Base-by-base conservation (phyloP, 2,113 vertebrate species). In the Progne subis region DNA sequence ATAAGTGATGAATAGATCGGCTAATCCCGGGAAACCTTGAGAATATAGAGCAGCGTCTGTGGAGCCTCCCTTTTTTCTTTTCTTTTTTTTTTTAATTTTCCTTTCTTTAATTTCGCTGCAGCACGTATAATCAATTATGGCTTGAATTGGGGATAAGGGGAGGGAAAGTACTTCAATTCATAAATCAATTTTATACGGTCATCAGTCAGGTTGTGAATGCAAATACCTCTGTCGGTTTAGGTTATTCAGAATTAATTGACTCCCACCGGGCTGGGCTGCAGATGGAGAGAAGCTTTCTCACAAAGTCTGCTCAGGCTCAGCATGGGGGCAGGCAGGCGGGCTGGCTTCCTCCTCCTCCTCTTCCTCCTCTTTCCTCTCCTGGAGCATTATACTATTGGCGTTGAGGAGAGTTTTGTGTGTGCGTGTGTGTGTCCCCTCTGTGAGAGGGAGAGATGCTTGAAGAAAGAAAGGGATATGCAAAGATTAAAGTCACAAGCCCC, bases 101-200 rank as follows among this genome's bases (percentile, higher is more conserved):
- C 95, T 98, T 98, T 98, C 95, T 98, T 98, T 98, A 98, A 98
- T 98, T 98, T 98, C 96, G 97, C 97, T 98, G 98, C 98, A 98
- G 98, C 99, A 99, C 99, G 80, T 99, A 99, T 99, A 99, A 99
- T 99, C 99, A 99, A 99, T 99, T 99, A 99, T 98, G 98, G 98
- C 97, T 98, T 98, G 98, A 99, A 98, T 98, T 61, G 57, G 95
- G 96, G 97, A 98, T 98, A 98, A 98, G 97, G 98, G 97, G 98
- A 98, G 96, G 98, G 98, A 98, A 98, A 98, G 98, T 98, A 97
- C 98, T 99, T 99, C 98, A 98, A 98, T 98, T 98, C 99, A 99
- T 99, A 99, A 99, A 99, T 99, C 99, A 99, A 99, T 99, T 99
- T 99, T 99, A 98, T 99, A 99, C 98, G 99, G 99, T 99, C 99